Evolutionary conservation across 2,888 invertebrate species (phyloP).

Genomic region (Sphaerophoria taeniata): DNA sequence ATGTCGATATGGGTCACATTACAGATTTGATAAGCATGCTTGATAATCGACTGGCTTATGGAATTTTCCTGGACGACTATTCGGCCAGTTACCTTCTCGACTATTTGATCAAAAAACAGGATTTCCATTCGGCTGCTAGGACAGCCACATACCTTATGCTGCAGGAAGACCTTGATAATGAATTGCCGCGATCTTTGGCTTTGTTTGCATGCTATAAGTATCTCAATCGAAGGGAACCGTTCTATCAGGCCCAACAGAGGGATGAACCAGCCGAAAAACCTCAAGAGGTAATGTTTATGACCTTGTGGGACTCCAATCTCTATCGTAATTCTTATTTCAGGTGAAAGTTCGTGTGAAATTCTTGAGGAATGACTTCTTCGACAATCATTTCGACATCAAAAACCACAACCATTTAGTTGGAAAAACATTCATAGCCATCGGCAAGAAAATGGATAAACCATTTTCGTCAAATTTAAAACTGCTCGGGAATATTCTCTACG

Average conservation of each 20-base stretch:
- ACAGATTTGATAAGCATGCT: slow-evolving; percentile 88
- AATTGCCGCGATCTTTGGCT: slow-evolving; percentile 87
- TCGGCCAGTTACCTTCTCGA: slow-evolving; percentile 92
- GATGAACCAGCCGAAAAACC: slow-evolving; percentile 81
- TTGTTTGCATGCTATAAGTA: slow-evolving; percentile 90
- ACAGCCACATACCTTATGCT: slow-evolving; percentile 92
- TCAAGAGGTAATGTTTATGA: slow-evolving; percentile 57
- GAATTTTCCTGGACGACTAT: slow-evolving; percentile 94
- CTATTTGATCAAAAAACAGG: slow-evolving; percentile 87
- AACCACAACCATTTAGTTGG: slow-evolving; percentile 89
- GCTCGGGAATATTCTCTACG: slow-evolving; percentile 87
- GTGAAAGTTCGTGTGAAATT: slow-evolving; percentile 90
- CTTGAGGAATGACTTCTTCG: slow-evolving; percentile 92
- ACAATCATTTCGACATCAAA: slow-evolving; percentile 94
- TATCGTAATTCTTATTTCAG: slow-evolving; percentile 77
- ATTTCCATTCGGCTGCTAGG: slow-evolving; percentile 89
- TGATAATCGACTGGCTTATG: slow-evolving; percentile 92
- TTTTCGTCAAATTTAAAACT: slow-evolving; percentile 85
- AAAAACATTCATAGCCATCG: slow-evolving; percentile 90
- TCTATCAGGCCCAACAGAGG: slow-evolving; percentile 74
- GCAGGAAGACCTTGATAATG: slow-evolving; percentile 92
- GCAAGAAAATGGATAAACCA: slow-evolving; percentile 81
- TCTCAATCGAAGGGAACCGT: slow-evolving; percentile 83
- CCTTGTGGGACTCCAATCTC: too few relatives aligned
- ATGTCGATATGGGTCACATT: slow-evolving; percentile 81